Evolutionary conservation across 1,140 invertebrate genomes (phyloP).

Genomic region (Trachelipus rathkii): DNA sequence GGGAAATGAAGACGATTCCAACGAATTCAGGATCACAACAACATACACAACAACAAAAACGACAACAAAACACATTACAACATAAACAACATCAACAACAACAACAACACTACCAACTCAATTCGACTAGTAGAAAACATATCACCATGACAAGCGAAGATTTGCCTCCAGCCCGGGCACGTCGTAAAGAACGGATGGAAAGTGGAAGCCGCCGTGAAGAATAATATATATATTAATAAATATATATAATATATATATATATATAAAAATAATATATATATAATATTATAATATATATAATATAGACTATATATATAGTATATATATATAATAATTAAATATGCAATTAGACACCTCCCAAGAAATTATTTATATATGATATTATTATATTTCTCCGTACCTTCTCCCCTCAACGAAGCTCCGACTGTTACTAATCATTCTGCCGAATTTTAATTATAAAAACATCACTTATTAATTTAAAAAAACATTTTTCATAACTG

Average conservation of each 20-base stretch:
- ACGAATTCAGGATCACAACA: conserved; percentile 3
- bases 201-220: conserved; percentile 60
- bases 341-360: too few relatives aligned
- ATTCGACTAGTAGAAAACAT: background rate
- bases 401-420: too few relatives aligned
- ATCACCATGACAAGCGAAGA: conserved; percentile 62
- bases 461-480: too few relatives aligned
- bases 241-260: conserved; percentile 24
- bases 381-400: too few relatives aligned
- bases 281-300: conserved; percentile 14
- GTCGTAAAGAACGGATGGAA: conserved; percentile 97
- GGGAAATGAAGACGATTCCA: conserved; percentile 3
- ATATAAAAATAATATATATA: conserved; percentile 21
- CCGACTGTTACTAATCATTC: too few relatives aligned
- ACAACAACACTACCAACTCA: background rate
- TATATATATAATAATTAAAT: conserved; percentile 19
- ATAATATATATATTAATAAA: conserved; percentile 7
- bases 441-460: too few relatives aligned
- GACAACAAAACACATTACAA: background rate
- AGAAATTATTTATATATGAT: too few relatives aligned
- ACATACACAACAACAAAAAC: background rate
- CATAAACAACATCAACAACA: background rate
- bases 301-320: conserved; percentile 29
- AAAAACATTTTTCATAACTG: too few relatives aligned
- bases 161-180: conserved; percentile 87